Evolutionary conservation across 2,888 invertebrate species (phyloP), one percentile per base, ranked within the genome.

Genomic region (Ormyrus rosae): DNA sequence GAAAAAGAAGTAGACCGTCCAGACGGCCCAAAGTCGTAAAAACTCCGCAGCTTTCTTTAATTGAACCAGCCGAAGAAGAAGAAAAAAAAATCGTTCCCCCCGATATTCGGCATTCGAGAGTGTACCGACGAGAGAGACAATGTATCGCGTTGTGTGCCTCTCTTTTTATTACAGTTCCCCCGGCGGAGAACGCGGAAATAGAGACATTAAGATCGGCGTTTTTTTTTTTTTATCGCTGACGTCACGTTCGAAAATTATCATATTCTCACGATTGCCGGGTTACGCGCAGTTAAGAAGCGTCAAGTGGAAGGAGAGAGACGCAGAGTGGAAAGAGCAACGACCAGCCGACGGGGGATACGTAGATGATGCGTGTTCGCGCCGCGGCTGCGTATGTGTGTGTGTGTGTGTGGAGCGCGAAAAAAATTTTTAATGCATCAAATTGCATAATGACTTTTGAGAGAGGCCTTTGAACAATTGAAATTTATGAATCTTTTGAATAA

Each of bases 241-340:
- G 60, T 70, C 72, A 65, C 67, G 11, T 48, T 11, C 7, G 19
- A 13, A 69, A 74, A 78, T 78, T 72, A 72, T 68, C 71, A 68
- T 78, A 63, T 64, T 69, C 74, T 74, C 79, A 74, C 74, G 74
- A 72, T 72, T 78, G 71, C 60, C 46, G 65, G 51, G 71, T 78
- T 78, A 78, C 78, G 13, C 48, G 19, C 50, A 34, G 64, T 69
- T 55, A 68, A 69, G 68, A 69, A 76, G 76, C 76, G 46, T 60
- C 68, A 53, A 76, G 76, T 69, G 76, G 78, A 61, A 71, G 51
- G 64, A 67, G 65, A 58, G 45, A 8, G 4, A 34, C 34, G 9
- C 8, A 50, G 19, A 46, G 34, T n/a, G 64, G 45, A 67, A 61
- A 77, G 69, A 70, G 60, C 46, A 77, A 69, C 34, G 34, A 34